phyloP scores from a whole-genome alignment of 2,797 vertebrate species.

The Melanotaenia parkinsoni region DNA sequence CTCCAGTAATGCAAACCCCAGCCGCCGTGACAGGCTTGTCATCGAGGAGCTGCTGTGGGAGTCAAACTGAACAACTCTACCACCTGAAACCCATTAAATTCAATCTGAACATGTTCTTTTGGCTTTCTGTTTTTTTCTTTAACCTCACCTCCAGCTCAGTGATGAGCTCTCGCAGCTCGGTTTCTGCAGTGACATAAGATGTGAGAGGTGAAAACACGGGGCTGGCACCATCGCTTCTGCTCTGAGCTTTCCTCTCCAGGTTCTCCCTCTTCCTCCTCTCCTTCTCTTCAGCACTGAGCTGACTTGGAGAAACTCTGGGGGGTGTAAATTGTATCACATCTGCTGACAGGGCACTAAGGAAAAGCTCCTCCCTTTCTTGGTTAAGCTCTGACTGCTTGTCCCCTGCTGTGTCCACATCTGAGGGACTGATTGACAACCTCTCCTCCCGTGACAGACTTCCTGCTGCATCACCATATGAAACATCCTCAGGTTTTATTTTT shows the following conservation, averaged over 20 bases:
- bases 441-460: constrained; percentile 21
- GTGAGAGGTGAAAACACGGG: constrained; percentile 90
- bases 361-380: constrained; percentile 59
- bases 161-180: constrained; percentile 90
- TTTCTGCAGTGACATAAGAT: constrained; percentile 91
- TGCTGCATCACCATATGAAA: background rate
- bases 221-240: constrained; percentile 55
- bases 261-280: constrained; percentile 86
- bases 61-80: background rate
- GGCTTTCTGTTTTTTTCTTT: background rate
- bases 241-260: constrained; percentile 83
- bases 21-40: constrained; percentile 39
- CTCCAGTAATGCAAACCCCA: constrained; percentile 47
- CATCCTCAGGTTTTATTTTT: constrained; percentile 7
- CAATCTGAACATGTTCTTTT: constrained; percentile 24
- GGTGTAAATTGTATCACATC: constrained; percentile 79
- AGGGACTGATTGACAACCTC: constrained; percentile 5
- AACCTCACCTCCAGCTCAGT: constrained; percentile 89
- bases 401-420: constrained; percentile 12
- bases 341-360: constrained; percentile 82
- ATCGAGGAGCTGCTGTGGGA: constrained; percentile 52
- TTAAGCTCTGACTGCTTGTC: constrained; percentile 43
- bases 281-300: constrained; percentile 84
- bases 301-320: constrained; percentile 68
- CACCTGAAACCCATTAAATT: constrained; percentile 10